Evolutionary conservation across 2,888 invertebrate genomes (phyloP), one percentile per base, ranked within the genome.

Genomic region (Dusona sp.): DNA sequence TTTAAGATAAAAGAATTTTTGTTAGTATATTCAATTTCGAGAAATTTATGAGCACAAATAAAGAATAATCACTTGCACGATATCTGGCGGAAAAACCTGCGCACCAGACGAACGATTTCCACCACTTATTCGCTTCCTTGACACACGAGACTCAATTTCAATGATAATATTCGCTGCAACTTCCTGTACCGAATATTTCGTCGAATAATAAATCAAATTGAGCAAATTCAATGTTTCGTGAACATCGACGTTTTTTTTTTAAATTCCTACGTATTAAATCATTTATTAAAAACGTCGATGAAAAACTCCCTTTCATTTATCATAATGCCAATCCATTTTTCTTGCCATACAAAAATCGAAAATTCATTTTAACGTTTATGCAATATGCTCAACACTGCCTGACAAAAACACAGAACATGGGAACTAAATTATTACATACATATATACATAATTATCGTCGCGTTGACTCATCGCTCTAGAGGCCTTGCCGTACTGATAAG

Each of bases 401-500:
- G 11, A 48, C 22, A 51, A 45, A 48, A 7, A 48, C 36, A 72
- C 64, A 33, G n/a, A 68, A 38, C 11, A 51, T n/a, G 48, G 64
- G 64, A 48, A 64, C 33, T 25, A 22, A 80, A 73, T 73, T 74
- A 64, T 77, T 29, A 68, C 72, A 77, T 51, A 1, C 22, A 67
- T 51, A 51, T 65, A 54, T 67, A n/a, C n/a, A 67, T 51, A 54
- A 74, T 74, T 74, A 78, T 78, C 74, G 73, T 68, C 64, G 38
- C 80, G 83, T 83, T 86, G 86, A 86, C 83, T 86, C 86, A 86
- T 81, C 83, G 51, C 38, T 68, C 64, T 38, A 38, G 72, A 65
- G 82, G 78, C 83, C 86, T 73, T 54, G 83, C 67, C 13, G 51
- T 45, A 38, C 78, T 81, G 86, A 86, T 86, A 86, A 86, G 86